phyloP scores from a whole-genome alignment of 2,888 invertebrate species.

The Drosophila percnosoma region DNA sequence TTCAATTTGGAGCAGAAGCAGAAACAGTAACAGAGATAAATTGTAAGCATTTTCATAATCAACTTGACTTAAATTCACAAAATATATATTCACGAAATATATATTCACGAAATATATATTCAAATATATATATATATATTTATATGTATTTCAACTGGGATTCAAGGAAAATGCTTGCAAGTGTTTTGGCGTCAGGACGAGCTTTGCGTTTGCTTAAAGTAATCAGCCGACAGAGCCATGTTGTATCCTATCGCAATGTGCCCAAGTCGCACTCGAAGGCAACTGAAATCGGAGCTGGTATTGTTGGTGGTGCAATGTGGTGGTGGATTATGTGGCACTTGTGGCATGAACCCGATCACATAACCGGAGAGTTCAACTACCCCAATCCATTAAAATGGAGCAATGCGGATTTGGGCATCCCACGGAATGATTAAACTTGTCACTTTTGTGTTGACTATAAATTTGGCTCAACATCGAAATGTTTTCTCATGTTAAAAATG shows the following conservation, averaged over 20 bases:
- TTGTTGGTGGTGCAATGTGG: slow-evolving; percentile 90
- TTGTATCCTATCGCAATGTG: slow-evolving; percentile 88
- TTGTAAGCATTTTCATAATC: neutral
- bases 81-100: neutral
- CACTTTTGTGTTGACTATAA: neutral
- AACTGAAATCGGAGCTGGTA: slow-evolving; percentile 86
- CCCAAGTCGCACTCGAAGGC: slow-evolving; percentile 86
- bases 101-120: too few relatives aligned
- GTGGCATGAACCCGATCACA: slow-evolving; percentile 90
- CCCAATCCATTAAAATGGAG: slow-evolving; percentile 91
- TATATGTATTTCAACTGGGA: neutral
- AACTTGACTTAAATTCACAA: neutral
- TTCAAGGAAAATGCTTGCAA: slow-evolving; percentile 25
- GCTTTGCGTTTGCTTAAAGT: slow-evolving; percentile 11
- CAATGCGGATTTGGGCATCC: slow-evolving; percentile 94
- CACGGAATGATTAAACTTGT: slow-evolving; percentile 85
- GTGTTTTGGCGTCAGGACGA: slow-evolving; percentile 5
- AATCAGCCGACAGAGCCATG: slow-evolving; percentile 39
- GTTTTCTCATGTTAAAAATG: neutral
- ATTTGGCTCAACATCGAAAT: neutral
- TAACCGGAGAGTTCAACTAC: slow-evolving; percentile 91
- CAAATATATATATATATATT: neutral
- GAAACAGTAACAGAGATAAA: neutral
- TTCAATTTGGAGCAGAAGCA: neutral
- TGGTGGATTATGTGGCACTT: slow-evolving; percentile 94